phyloP scores from a whole-genome alignment of 2,888 invertebrate species.

The Aspidapion aeneum region DNA sequence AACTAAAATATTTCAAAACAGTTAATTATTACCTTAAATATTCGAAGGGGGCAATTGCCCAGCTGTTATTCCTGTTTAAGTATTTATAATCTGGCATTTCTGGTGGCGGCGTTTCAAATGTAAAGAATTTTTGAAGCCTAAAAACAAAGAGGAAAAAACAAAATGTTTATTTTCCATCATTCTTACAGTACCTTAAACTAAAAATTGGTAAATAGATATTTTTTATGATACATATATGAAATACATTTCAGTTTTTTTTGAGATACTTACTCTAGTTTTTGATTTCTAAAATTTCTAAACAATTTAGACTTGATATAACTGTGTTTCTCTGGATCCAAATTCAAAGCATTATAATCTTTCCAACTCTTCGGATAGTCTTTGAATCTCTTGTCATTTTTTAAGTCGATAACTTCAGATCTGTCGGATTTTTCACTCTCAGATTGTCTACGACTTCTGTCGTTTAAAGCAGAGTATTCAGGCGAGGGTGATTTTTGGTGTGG shows the following conservation, averaged over 20 bases:
- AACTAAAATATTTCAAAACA: background rate
- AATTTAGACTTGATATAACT: slow-evolving; percentile 26
- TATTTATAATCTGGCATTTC: slow-evolving; percentile 32
- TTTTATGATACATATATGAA: too few species aligned
- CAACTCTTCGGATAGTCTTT: slow-evolving; percentile 35
- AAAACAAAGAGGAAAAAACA: slow-evolving; percentile 3
- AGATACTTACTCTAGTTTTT: background rate
- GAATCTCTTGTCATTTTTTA: background rate
- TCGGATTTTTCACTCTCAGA: slow-evolving; percentile 23
- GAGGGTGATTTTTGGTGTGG: slow-evolving; percentile 22
- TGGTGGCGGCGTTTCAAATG: slow-evolving; percentile 35
- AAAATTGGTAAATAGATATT: too few species aligned
- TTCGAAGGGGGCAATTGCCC: slow-evolving; percentile 33
- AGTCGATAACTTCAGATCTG: background rate
- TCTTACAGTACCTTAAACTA: background rate
- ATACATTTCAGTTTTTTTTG: background rate
- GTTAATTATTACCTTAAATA: slow-evolving; percentile 36
- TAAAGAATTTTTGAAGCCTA: slow-evolving; percentile 25
- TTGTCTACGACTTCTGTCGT: slow-evolving; percentile 9
- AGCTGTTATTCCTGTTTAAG: slow-evolving; percentile 31
- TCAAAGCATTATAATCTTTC: slow-evolving; percentile 32
- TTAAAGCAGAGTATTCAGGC: slow-evolving; percentile 20
- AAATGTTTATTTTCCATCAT: background rate
- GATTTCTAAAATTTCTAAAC: slow-evolving; percentile 10
- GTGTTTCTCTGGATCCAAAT: slow-evolving; percentile 25